Evolutionary conservation across 2,888 invertebrate genomes (phyloP).

Genomic region (Caenorhabditis drosophilae): DNA sequence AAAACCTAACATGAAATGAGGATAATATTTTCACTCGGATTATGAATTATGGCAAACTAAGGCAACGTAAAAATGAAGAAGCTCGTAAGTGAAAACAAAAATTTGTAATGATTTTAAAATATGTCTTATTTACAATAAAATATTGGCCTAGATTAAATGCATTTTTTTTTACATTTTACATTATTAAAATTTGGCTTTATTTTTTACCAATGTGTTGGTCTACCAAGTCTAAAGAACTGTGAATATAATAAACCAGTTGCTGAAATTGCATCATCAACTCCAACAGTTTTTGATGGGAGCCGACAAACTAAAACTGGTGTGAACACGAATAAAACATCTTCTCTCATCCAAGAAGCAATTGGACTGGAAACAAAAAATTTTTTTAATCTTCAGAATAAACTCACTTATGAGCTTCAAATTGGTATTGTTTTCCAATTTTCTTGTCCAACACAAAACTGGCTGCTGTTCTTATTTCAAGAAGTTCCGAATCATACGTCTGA

Average conservation of each 20-base stretch:
- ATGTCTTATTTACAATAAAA: neutral
- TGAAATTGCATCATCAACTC: constrained; percentile 72
- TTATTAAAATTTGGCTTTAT: too few species aligned
- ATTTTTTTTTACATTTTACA: neutral
- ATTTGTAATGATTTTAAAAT: neutral
- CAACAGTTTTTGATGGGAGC: constrained; percentile 71
- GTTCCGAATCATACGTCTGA: constrained; percentile 57
- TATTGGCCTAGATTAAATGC: neutral
- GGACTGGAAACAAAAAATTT: constrained; percentile 55
- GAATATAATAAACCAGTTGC: constrained; percentile 71
- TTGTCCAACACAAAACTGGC: constrained; percentile 68
- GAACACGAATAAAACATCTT: constrained; percentile 70
- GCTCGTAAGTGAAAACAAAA: constrained; percentile 2
- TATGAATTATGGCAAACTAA: constrained; percentile 4
- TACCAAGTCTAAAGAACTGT: constrained; percentile 63
- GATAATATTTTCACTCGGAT: neutral
- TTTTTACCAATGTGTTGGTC: constrained; percentile 28
- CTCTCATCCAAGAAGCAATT: constrained; percentile 70
- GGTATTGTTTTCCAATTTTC: constrained; percentile 59
- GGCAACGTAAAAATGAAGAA: constrained; percentile 3
- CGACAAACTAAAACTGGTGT: constrained; percentile 72
- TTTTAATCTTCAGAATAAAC: constrained; percentile 7
- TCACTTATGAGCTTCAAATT: constrained; percentile 66
- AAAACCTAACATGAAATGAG: neutral
- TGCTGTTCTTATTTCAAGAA: constrained; percentile 70